Base-by-base conservation (phyloP, 2,797 vertebrate species). In the Ataeniobius toweri region DNA sequence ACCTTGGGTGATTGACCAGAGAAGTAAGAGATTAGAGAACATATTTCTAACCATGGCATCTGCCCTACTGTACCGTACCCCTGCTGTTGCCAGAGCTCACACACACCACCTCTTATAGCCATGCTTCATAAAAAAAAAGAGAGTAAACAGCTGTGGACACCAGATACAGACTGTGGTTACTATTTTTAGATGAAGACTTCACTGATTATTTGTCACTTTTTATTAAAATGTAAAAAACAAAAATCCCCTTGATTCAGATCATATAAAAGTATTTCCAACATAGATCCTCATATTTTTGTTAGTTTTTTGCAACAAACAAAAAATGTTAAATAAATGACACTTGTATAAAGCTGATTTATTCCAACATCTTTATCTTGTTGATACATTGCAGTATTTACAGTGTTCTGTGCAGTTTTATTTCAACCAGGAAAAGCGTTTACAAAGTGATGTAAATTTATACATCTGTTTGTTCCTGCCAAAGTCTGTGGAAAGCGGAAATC, bases 101-200 rank as follows among this genome's bases (percentile, higher is more conserved):
- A 79, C 76, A 86, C 82, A 80, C 86, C 74, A 85, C 87, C 93
- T 92, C 92, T 94, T 93, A 94, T 92, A 92, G 83, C 78, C 81
- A 88, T 28, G 86, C 86, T 87, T 87, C 78, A 77, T 58, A 75
- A 79, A 75, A 68, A 44, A 70, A 70, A 31, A 75, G 81, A 68
- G 79, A 65, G 80, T 87, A 90, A 84, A 85, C 90, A 90, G 89
- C 92, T 94, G 94, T 89, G 84, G 89, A 91, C 78, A 88, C 81
- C 81, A 91, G 94, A 94, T 93, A 91, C 41, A 39, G 82, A 77
- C 86, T 73, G 44, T 76, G 72, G 78, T 80, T 78, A 70, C 89
- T 92, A 92, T 93, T 84, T 92, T 93, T 89, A 92, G 90, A 89
- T 79, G 70, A 84, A 90, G 74, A 55, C 70, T 67, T 76, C 55